Conservation (phyloP, 2,113 vertebrate species). For the Myrmophylax atrothorax region DNA sequence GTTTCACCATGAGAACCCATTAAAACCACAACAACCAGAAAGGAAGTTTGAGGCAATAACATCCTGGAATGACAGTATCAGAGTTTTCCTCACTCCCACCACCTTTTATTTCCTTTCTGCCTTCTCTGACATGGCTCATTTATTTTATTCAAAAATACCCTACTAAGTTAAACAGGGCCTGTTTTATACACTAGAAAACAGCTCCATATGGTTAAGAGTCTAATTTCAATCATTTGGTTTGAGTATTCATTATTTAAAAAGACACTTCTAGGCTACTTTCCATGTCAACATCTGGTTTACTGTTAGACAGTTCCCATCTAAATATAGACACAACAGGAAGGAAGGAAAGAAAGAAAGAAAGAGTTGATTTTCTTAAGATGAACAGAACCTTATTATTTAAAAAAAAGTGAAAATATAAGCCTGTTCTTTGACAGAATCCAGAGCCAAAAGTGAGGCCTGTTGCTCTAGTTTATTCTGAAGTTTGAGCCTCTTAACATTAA, state of each 20-base stretch:
- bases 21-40: neutral
- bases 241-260: neutral
- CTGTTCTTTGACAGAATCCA: neutral
- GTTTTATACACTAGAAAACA: slow-evolving; percentile 16
- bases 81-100: neutral
- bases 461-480: neutral
- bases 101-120: neutral
- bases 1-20: neutral
- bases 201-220: slow-evolving; percentile 2
- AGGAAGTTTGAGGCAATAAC: neutral
- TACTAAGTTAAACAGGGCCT: neutral
- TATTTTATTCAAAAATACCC: neutral
- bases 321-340: slow-evolving; percentile 52
- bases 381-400: neutral
- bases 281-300: slow-evolving; percentile 52
- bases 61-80: neutral
- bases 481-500: neutral
- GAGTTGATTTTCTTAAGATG: slow-evolving; percentile 15
- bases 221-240: slow-evolving; percentile 28
- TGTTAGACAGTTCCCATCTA: slow-evolving; percentile 19
- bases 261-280: slow-evolving; percentile 35
- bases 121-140: neutral
- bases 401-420: neutral
- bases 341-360: slow-evolving; percentile 11
- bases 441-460: neutral